These are phyloP conservation scores for Kryptolebias marmoratus DNA, from an alignment of 2,113 vertebrate species.

Conservation along the genomic window DNA sequence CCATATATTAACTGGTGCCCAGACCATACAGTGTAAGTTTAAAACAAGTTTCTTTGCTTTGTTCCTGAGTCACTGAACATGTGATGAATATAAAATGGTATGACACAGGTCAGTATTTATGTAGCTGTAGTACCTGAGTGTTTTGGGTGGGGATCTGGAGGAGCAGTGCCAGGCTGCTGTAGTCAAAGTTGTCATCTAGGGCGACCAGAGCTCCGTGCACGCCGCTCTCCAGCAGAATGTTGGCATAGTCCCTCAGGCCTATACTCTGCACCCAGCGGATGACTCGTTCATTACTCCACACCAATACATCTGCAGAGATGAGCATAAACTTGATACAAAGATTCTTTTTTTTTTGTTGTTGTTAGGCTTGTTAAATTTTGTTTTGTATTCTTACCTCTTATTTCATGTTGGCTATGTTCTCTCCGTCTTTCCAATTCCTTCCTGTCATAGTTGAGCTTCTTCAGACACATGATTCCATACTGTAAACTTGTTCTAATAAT, in stretches of 20 bases:
- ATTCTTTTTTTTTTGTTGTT: not conserved
- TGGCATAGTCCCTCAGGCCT: slow-evolving; percentile 96
- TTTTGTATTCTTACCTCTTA: slow-evolving; percentile 84
- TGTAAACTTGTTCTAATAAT: slow-evolving; percentile 95
- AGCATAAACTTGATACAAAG: not conserved
- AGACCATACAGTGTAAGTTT: not conserved
- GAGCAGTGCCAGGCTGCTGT: slow-evolving; percentile 95
- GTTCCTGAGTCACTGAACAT: not conserved
- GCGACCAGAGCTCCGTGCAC: slow-evolving; percentile 96
- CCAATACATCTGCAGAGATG: slow-evolving; percentile 87
- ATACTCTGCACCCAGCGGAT: slow-evolving; percentile 98
- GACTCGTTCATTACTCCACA: slow-evolving; percentile 96
- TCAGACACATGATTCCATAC: slow-evolving; percentile 98
- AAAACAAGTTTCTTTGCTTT: not conserved
- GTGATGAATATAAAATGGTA: not conserved
- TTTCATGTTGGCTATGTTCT: slow-evolving; percentile 96
- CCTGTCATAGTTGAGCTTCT: slow-evolving; percentile 98
- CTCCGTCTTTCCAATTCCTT: slow-evolving; percentile 96
- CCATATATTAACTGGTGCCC: not conserved
- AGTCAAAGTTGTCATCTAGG: slow-evolving; percentile 98
- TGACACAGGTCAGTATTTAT: too few relatives aligned
- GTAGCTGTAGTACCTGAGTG: slow-evolving; percentile 78
- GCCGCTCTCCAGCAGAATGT: slow-evolving; percentile 95
- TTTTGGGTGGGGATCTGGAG: slow-evolving; percentile 98
- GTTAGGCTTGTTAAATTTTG: too few relatives aligned